Evolutionary conservation across 2,797 vertebrate genomes (phyloP).

Genomic region (Cichlasoma orientale): DNA sequence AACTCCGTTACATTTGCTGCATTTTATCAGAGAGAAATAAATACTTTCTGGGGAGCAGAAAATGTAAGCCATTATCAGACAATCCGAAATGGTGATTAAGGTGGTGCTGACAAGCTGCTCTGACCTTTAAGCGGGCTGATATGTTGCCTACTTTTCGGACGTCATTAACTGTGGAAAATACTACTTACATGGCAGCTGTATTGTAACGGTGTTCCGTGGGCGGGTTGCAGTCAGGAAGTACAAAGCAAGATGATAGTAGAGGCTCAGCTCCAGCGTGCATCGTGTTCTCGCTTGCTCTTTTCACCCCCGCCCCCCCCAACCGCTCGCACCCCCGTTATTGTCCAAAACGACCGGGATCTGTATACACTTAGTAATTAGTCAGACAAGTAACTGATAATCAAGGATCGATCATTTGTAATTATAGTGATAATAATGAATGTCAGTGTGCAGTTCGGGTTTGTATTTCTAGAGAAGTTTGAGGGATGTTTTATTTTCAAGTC

Average conservation of each 20-base stretch:
- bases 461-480: neutral
- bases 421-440: conserved; percentile 43
- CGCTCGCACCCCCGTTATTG: conserved; percentile 9
- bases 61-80: conserved; percentile 51
- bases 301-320: neutral
- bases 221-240: conserved; percentile 73
- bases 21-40: conserved; percentile 20
- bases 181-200: conserved; percentile 65
- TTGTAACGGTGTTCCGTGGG: conserved; percentile 67
- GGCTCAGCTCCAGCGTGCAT: conserved; percentile 59
- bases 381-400: conserved; percentile 44
- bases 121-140: conserved; percentile 60
- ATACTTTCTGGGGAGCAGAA: conserved; percentile 33
- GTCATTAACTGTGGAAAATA: conserved; percentile 61
- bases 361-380: conserved; percentile 59
- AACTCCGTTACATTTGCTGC: conserved; percentile 19
- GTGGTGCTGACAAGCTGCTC: conserved; percentile 50
- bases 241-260: conserved; percentile 70
- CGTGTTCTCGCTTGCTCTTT: conserved; percentile 27
- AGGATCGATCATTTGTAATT: conserved; percentile 47
- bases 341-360: conserved; percentile 48
- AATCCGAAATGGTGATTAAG: conserved; percentile 56
- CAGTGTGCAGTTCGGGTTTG: neutral
- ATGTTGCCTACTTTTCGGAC: conserved; percentile 57
- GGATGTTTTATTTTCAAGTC: neutral